Evolutionary conservation across 2,797 vertebrate genomes (phyloP).

Genomic region (Pygocentrus nattereri): DNA sequence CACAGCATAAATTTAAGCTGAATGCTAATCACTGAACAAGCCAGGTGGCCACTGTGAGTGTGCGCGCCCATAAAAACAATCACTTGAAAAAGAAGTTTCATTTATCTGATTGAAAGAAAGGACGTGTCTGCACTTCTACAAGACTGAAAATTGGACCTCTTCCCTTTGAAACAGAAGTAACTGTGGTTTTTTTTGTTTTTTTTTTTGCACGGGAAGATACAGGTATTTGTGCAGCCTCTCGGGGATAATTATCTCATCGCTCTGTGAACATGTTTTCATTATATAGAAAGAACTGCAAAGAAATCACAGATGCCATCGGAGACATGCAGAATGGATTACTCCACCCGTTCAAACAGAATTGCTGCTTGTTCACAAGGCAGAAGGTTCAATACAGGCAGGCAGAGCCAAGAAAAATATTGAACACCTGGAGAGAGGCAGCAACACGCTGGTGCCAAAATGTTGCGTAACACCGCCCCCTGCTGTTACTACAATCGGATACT

Average conservation of each 20-base stretch:
- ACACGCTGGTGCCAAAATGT: not conserved
- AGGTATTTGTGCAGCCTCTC: constrained; percentile 37
- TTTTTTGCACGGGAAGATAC: constrained; percentile 19
- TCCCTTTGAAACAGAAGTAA: constrained; percentile 39
- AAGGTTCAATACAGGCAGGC: constrained; percentile 43
- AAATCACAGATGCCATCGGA: constrained; percentile 49
- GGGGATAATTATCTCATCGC: constrained; percentile 60
- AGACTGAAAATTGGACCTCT: constrained; percentile 9
- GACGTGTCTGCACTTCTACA: constrained; percentile 9
- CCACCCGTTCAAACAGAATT: constrained; percentile 53
- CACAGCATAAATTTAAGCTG: not conserved
- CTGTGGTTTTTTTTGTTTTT: not conserved
- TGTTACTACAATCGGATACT: constrained; percentile 46
- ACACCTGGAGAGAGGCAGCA: constrained; percentile 12
- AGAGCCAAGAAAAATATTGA: constrained; percentile 40
- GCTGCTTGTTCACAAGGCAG: constrained; percentile 51
- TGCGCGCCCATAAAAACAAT: not conserved
- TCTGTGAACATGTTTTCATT: constrained; percentile 61
- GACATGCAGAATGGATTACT: constrained; percentile 51
- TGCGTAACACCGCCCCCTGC: constrained; percentile 70
- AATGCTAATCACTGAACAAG: constrained; percentile 12
- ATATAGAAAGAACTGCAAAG: constrained; percentile 33
- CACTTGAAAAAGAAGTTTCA: not conserved
- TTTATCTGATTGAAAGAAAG: constrained; percentile 27
- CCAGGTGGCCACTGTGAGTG: constrained; percentile 4